Base-by-base conservation (phyloP, 2,888 invertebrate species). In the Pyrgus malvae region DNA sequence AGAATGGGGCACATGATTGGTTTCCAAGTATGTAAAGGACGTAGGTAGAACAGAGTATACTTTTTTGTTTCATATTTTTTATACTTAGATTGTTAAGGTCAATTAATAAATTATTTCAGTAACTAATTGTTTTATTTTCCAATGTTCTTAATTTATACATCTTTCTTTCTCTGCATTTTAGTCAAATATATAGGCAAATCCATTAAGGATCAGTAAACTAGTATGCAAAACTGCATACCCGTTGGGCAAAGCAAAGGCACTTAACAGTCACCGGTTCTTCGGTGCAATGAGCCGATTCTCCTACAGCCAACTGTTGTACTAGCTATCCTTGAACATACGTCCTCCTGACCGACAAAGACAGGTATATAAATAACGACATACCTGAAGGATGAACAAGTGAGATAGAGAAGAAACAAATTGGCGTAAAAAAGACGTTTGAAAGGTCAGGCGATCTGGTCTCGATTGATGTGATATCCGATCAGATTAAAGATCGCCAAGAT, bases 281-380 rank as follows among this genome's bases (percentile, higher is more conserved):
- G 35, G 50, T 9, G 42, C 35, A 11, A 7, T 8, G 12, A 33
- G 25, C 31, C 12, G 41, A 49, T n/a, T 48, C n/a, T n/a, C n/a
- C n/a, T 25, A 7, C 25, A 42, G n/a, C 12, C 42, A 35, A 35
- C 42, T 23, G 38, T 37, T 14, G 37, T 25, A 31, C 49, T 41
- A 9, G 50, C 17, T 51, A 51, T 51, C 50, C 50, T 51, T 51
- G 50, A 42, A 41, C 31, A 23, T 16, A n/a, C n/a, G n/a, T n/a
- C n/a, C n/a, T n/a, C n/a, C n/a, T n/a, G n/a, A n/a, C n/a, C n/a
- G 42, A 51, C 12, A 42, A 19, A 51, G 42, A 51, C 35, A 35
- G 50, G 31, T 11, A 41, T 35, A 50, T 9, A n/a, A 23, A 12
- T 7, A 42, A 25, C 17, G 25, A n/a, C n/a, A 35, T 11, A 40